Base-by-base conservation (phyloP, 2,113 vertebrate species). In the Pithys albifrons region DNA sequence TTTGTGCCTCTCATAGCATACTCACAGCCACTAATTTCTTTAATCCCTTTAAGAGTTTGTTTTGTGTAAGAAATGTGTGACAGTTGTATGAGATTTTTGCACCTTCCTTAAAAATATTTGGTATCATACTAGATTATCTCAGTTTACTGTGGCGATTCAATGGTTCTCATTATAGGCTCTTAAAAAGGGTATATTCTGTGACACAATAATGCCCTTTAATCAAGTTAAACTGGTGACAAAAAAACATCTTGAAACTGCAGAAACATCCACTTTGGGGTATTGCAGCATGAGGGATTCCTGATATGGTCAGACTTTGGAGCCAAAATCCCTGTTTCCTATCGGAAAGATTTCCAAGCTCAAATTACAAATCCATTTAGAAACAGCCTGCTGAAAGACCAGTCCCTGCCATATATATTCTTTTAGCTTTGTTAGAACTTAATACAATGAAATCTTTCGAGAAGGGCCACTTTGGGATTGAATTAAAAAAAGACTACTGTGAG, bases 361-460 rank as follows among this genome's bases (percentile, higher is more conserved):
- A 55, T 81, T 93, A 89, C 74, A 95, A 65, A 95, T 96, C 65
- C 59, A 18, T 93, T 91, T 78, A 95, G 94, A 96, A 80, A 49
- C 55, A 91, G 61, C 37, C 51, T 86, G 46, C 70, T 89, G 41
- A 86, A 96, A 94, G 71, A 74, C 35, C 39, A 59, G 46, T 49
- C 61, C 79, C 71, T 91, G 66, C 71, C 62, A 93, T 28, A 27
- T 91, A 18, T 6, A 61, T 87, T 93, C 75, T 96, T 95, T 92
- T 49, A 91, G 49, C 67, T 96, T 91, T 89, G 25, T 92, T 94
- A 95, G 70, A 91, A 88, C 58, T 93, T 92, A 85, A 91, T 85
- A 92, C 52, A 72, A 58, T 88, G 90, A 93, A 95, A 79, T 35
- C 10, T 90, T 95, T 96, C 66, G 76, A 69, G 80, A 55, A 96